Base-by-base conservation (phyloP, 2,888 invertebrate species). In the Brachyptera putata region DNA sequence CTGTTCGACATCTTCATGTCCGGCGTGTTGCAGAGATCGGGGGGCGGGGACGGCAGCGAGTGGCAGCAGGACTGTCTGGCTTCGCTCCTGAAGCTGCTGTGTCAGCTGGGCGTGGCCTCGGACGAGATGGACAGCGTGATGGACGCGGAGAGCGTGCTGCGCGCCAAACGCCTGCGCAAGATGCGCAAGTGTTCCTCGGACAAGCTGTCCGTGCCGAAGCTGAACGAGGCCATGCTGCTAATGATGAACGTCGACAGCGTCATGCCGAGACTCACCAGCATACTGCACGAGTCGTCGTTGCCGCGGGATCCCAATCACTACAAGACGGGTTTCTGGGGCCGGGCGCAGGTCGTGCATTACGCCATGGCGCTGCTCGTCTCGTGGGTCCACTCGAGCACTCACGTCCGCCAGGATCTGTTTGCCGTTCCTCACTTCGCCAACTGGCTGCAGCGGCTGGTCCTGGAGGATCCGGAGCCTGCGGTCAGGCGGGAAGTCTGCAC, bases 41-140 rank as follows among this genome's bases (percentile, higher is more conserved):
- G 85, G 58, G 81, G 81, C 34, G 85, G 85, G 22, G 85, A 89
- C 57, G 89, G 91, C 66, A 86, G 86, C 68, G 92, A 95, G 76
- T 96, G 96, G 96, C 86, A 94, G 58, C 95, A 95, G 72, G 96
- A 96, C 72, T 95, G 95, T 70, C 78, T 96, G 25, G 94, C 95
- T 2, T 86, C 91, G 66, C 76, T 96, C 9, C 73, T 96, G 57
- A 90, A 94, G 70, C 81, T 95, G 64, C 77, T 95, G 7, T 93
- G 91, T 73, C 86, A 94, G 64, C 82, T 95, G 57, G 94, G 95
- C 0, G 88, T 93, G 9, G 80, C 84, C 24, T 79, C 69, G 57
- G 75, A 75, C 13, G 67, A 58, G 56, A 55, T 11, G 57, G 64
- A 56, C 56, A 58, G n/a, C 16, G 25, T 65, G 21, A 43, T 61